phyloP scores from a whole-genome alignment of 2,113 vertebrate genomes.

The Poeciliopsis retropinna region DNA sequence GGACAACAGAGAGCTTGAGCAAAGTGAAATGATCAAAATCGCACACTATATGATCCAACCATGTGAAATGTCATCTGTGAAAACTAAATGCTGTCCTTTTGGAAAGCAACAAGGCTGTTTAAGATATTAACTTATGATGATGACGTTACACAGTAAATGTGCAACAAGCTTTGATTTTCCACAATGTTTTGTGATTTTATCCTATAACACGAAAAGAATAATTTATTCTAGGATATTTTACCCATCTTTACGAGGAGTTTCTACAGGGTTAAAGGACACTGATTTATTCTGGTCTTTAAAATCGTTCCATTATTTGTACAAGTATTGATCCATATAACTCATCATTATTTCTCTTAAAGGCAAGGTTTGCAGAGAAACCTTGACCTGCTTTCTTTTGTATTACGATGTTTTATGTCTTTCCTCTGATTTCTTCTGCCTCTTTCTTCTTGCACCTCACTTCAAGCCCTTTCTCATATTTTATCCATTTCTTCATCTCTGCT shows the following conservation, averaged over 20 bases:
- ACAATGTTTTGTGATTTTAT: too few relatives aligned
- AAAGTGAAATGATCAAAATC: background rate
- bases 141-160: background rate
- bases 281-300: too few relatives aligned
- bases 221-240: too few relatives aligned
- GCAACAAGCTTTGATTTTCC: too few relatives aligned
- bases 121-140: background rate
- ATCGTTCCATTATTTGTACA: too few relatives aligned
- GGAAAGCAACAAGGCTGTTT: background rate
- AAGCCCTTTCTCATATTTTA: constrained; percentile 29
- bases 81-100: background rate
- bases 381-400: constrained; percentile 23
- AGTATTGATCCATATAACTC: too few relatives aligned
- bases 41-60: too few relatives aligned
- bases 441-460: background rate
- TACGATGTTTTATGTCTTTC: background rate
- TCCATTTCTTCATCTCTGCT: constrained; percentile 43
- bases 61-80: too few relatives aligned
- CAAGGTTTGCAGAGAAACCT: background rate
- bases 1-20: background rate
- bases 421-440: background rate
- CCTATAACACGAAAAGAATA: too few relatives aligned
- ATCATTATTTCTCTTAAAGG: background rate
- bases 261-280: too few relatives aligned
- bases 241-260: too few relatives aligned